A percentile compares a stretch with the other conserved stretches of the same genome.
These are phyloP conservation scores for Athalia cordata DNA, from an alignment of 2,888 invertebrate species.

Conservation along the genomic window DNA sequence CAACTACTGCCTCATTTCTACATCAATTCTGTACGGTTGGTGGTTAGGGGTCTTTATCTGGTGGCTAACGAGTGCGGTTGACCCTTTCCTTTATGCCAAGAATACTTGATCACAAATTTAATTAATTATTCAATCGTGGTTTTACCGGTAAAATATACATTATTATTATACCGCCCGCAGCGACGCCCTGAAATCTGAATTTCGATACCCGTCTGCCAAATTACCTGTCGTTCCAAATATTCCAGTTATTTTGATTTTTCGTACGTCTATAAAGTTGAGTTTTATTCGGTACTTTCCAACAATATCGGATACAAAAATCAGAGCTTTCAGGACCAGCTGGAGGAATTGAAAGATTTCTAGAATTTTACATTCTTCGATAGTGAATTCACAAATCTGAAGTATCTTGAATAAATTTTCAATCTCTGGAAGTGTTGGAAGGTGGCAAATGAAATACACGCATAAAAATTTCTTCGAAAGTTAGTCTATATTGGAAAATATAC, in stretches of 20 bases:
- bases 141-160: background rate
- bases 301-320: too few species aligned
- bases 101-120: conserved; percentile 27
- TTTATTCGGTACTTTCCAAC: too few species aligned
- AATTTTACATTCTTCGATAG: too few species aligned
- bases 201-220: background rate
- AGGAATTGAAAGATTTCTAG: too few species aligned
- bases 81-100: conserved; percentile 15
- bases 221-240: too few species aligned
- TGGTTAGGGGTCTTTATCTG: conserved; percentile 21
- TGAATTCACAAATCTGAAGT: too few species aligned
- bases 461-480: background rate
- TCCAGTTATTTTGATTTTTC: too few species aligned
- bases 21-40: conserved; percentile 10
- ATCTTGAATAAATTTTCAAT: too few species aligned
- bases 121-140: conserved; percentile 11
- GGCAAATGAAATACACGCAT: background rate
- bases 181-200: background rate
- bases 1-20: conserved; percentile 18
- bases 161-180: background rate
- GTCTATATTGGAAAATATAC: too few species aligned
- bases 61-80: conserved; percentile 39
- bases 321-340: too few species aligned
- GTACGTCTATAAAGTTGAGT: too few species aligned
- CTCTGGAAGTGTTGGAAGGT: too few species aligned